Conservation (phyloP, 2,888 invertebrate genomes). For the Junonia oenone region DNA sequence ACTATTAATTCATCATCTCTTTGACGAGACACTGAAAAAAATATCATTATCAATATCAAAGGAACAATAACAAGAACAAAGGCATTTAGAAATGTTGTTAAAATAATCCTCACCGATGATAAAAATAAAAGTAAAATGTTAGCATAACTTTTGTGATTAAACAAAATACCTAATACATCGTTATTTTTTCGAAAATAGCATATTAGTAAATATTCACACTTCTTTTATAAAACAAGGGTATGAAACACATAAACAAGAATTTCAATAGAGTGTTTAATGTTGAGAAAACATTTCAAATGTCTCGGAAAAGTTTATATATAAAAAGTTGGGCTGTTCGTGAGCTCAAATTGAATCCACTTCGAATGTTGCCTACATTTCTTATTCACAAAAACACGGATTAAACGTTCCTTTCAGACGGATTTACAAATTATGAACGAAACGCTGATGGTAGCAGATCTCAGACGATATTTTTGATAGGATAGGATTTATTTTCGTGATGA, state of each 20-base stretch:
- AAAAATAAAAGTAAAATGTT: no score
- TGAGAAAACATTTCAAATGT: conserved; percentile 8
- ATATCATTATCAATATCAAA: no score
- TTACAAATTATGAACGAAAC: conserved; percentile 13
- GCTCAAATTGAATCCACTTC: conserved; percentile 12
- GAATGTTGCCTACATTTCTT: conserved; percentile 16
- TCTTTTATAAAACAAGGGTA: background rate
- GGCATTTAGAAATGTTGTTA: no score
- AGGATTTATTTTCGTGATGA: background rate
- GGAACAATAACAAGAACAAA: no score
- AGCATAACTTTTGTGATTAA: no score
- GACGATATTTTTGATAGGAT: background rate
- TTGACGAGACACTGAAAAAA: no score
- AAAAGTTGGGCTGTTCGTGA: conserved; percentile 12
- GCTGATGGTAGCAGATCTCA: background rate
- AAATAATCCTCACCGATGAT: no score
- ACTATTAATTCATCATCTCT: no score
- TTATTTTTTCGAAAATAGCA: no score
- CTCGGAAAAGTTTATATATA: conserved; percentile 14
- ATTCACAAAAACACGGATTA: conserved; percentile 12
- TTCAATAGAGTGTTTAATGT: background rate
- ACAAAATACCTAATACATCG: no score
- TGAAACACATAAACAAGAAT: background rate
- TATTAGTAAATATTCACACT: no score
- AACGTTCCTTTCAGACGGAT: conserved; percentile 10